Base-by-base conservation (phyloP, 1,140 invertebrate genomes). In the Ruditapes philippinarum region DNA sequence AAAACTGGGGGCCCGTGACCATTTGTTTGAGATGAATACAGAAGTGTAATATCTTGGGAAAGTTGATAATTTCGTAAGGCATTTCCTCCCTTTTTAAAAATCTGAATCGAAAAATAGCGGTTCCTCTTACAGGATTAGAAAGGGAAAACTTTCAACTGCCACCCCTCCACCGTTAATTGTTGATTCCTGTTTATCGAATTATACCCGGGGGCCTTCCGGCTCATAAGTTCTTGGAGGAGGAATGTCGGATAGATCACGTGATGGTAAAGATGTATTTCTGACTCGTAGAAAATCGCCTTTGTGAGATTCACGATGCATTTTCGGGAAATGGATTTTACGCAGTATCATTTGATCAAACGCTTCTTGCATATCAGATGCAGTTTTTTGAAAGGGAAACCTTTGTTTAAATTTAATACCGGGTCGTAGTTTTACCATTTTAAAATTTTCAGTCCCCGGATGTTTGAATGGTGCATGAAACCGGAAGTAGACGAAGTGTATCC, bases 11-110 rank as follows among this genome's bases (percentile, higher is more conserved):
- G 80, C 28, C 88, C 91, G 54, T 89, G 36, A 1, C 89, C 90
- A 22, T 93, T 92, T 12, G 83, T 88, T 74, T 88, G 82, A 0
- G 92, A 91, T 17, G 90, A 70, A 79, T 94, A 94, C 14, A 94
- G 68, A 12, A 94, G 91, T 33, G 82, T 91, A 1, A 94, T 92
- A 65, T 95, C 94, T 80, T 94, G 93, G 54, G 94, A 65, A 45
- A 92, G 92, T 25, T n/a, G n/a, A n/a, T n/a, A n/a, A 94, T 62
- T 89, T 95, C 94, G 80, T 95, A 95, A 0, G 90, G 89, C 14
- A 95, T 91, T 78, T 93, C 85, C 54, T 94, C 89, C 0, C 84
- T 89, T 17, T 80, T n/a, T n/a, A n/a, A 54, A 82, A 91, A 94
- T 36, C 80, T 76, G 12, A 94, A 73, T 62, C 94, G 87, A 51